Conservation (phyloP, 2,888 invertebrate species). For the Scaptomyza caliginosa region DNA sequence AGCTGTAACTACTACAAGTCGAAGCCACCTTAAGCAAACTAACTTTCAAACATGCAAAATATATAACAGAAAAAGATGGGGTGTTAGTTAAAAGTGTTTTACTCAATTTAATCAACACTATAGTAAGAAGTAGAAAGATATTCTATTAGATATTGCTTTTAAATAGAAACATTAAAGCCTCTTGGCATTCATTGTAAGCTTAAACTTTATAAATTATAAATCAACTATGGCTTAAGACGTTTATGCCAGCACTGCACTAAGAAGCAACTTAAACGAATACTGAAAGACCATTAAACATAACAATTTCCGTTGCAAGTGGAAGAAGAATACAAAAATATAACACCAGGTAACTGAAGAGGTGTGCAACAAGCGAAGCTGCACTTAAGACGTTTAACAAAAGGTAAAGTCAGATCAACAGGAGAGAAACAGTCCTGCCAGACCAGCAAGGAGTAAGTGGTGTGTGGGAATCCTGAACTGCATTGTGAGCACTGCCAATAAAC, state of each 20-base stretch:
- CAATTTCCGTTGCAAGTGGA: slow-evolving; percentile 61
- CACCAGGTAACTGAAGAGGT: slow-evolving; percentile 36
- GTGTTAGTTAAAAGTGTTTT: not conserved
- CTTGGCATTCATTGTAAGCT: not conserved
- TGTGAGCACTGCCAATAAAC: slow-evolving; percentile 62
- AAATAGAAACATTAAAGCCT: too few species aligned
- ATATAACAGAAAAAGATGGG: not conserved
- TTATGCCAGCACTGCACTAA: not conserved
- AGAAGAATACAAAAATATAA: slow-evolving; percentile 24
- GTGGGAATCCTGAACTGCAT: slow-evolving; percentile 21
- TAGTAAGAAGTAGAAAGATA: too few species aligned
- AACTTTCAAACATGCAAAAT: slow-evolving; percentile 33
- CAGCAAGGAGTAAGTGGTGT: slow-evolving; percentile 4
- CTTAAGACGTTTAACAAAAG: slow-evolving; percentile 69
- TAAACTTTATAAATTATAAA: slow-evolving; percentile 56
- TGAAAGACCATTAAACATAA: slow-evolving; percentile 69
- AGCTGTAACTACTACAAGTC: slow-evolving; percentile 30
- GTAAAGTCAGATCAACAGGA: slow-evolving; percentile 51
- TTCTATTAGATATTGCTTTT: too few species aligned
- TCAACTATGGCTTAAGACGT: slow-evolving; percentile 30
- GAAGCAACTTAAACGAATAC: not conserved
- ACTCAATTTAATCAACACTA: too few species aligned
- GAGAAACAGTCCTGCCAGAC: slow-evolving; percentile 19
- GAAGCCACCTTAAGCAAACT: slow-evolving; percentile 38
- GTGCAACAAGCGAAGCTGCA: slow-evolving; percentile 66